These are phyloP conservation scores for Sapayoa aenigma DNA, from an alignment of 2,113 vertebrate species.

Conservation along the genomic window DNA sequence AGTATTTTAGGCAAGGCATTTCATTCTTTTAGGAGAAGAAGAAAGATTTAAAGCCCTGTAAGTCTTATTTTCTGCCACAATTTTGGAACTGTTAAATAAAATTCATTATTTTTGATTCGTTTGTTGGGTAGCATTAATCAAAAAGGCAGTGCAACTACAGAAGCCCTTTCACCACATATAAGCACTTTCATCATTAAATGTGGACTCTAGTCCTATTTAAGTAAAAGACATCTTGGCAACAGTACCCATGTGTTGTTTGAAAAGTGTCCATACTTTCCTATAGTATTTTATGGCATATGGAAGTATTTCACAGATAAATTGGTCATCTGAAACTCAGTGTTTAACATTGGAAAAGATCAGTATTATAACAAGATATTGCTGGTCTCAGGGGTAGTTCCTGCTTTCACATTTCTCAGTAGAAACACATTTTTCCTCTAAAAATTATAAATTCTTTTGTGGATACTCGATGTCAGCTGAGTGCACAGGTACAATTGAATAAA, in stretches of 20 bases:
- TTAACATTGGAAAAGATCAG: neutral
- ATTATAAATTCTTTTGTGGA: neutral
- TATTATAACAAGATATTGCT: neutral
- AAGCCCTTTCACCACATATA: neutral
- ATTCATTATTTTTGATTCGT: neutral
- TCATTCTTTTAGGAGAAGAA: neutral
- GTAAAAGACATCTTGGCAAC: conserved; percentile 30
- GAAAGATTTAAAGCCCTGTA: neutral
- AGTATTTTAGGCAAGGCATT: neutral
- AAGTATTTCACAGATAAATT: neutral
- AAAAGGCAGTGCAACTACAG: neutral
- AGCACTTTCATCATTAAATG: conserved; percentile 3
- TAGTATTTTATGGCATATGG: neutral
- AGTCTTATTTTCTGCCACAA: neutral
- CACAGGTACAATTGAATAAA: neutral
- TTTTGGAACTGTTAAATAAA: neutral
- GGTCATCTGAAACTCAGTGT: neutral
- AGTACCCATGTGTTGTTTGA: neutral
- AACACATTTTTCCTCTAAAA: neutral
- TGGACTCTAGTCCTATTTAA: neutral
- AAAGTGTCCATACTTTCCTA: neutral
- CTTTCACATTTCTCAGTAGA: neutral
- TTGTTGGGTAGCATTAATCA: conserved; percentile 1
- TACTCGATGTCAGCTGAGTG: neutral
- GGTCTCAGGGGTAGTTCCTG: neutral